Evolutionary conservation across 1,140 invertebrate species (phyloP), one percentile per base, ranked within the genome.

Genomic region (Drosophila santomea): DNA sequence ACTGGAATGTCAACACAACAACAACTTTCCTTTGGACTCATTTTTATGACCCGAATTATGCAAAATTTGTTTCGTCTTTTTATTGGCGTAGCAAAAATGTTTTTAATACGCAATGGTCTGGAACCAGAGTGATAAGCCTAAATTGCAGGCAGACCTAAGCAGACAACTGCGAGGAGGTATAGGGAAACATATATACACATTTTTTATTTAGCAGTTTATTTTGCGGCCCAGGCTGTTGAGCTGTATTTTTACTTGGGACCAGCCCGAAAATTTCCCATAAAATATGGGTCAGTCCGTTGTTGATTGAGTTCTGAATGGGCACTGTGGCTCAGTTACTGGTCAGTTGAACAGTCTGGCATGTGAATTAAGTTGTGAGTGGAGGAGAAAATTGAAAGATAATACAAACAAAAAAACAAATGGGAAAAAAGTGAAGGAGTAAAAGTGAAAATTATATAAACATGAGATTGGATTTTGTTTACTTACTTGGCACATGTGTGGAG

Each of bases 31-130:
- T 72, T 72, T 48, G 23, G 52, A 58, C 44, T 59, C 50, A 73
- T 67, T 72, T 85, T 88, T 84, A 89, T 74, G 44, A 63, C 79
- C 64, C 73, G 74, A 77, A 89, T 88, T 88, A 86, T 86, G 82
- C 82, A 86, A 88, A 86, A 86, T 73, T 88, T 66, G 67, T 83
- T 72, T 62, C 75, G 71, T 79, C 63, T 89, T 89, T 88, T 88
- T 88, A 88, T 88, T 88, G 84, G 84, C 84, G 84, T 84, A 80
- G 89, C 84, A 88, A 84, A 88, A 88, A 88, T 89, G 84, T 88
- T 88, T 88, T 88, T 88, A 89, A 88, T 88, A 88, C 84, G 84
- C 84, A 88, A 88, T 88, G 84, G 84, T 88, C 84, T 88, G 84
- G 84, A 88, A 88, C 84, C 76, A 69, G 77, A 83, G 84, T 88